Percentiles rank a stretch among this genome's conserved stretches.
Conservation (phyloP, 2,888 invertebrate genomes). For the Metacarcinus magister region DNA sequence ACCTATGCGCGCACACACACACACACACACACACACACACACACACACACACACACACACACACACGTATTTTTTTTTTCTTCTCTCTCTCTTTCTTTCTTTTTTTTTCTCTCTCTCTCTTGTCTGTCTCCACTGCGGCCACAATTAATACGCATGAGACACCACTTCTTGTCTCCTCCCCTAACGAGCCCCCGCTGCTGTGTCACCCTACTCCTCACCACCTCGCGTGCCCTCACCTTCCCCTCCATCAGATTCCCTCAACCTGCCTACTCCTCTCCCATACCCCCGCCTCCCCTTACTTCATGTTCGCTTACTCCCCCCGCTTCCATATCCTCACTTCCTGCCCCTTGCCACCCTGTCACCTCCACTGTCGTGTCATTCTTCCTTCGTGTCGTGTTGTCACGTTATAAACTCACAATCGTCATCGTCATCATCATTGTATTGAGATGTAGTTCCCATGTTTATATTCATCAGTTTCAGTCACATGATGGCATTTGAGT, state of each 20-base stretch:
- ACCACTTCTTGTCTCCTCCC: not conserved
- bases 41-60: not conserved
- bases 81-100: not conserved
- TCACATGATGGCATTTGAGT: not conserved
- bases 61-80: not conserved
- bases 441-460: not conserved
- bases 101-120: not conserved
- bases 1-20: not conserved
- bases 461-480: too few relatives aligned
- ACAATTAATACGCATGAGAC: slow-evolving; percentile 34
- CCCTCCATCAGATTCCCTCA: not conserved
- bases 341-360: not conserved
- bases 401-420: not conserved
- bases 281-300: not conserved
- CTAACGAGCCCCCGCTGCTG: not conserved
- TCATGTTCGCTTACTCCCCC: not conserved
- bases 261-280: not conserved
- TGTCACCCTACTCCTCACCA: not conserved
- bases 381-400: not conserved
- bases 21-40: not conserved
- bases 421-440: not conserved
- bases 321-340: not conserved
- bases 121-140: not conserved
- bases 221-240: not conserved
- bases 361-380: not conserved